Percentiles rank a stretch among this genome's conserved stretches.
Conservation (phyloP, 2,888 invertebrate genomes). For the Drosophila helvetica region DNA sequence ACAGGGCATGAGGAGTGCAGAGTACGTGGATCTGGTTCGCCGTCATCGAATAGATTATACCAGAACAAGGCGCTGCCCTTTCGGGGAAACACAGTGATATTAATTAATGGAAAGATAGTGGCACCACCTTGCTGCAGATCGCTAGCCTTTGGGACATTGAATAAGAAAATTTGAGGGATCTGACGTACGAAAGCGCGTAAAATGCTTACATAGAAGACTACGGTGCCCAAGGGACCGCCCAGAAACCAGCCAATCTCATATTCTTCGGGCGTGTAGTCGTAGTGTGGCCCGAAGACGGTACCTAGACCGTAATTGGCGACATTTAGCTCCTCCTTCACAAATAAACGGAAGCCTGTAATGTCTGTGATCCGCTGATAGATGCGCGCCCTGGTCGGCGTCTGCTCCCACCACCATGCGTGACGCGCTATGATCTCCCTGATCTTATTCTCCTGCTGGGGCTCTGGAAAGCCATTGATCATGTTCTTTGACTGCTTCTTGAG, state of each 20-base stretch:
- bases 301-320: conserved; percentile 33
- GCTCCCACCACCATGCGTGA: conserved; percentile 7
- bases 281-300: conserved; percentile 23
- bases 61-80: conserved; percentile 32
- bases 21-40: conserved; percentile 17
- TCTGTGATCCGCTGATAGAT: conserved; percentile 34
- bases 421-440: conserved; percentile 13
- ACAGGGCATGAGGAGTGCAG: conserved; percentile 34
- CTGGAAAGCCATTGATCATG: conserved; percentile 12
- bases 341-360: conserved; percentile 33
- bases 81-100: conserved; percentile 14
- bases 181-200: no score
- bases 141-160: conserved; percentile 13
- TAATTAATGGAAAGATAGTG: conserved; percentile 35
- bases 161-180: background rate
- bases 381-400: background rate
- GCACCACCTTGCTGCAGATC: conserved; percentile 32
- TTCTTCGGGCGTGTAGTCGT: conserved; percentile 23
- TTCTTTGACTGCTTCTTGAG: conserved; percentile 2
- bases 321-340: conserved; percentile 8
- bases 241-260: background rate
- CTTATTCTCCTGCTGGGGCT: background rate
- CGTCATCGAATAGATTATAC: conserved; percentile 35
- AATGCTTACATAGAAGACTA: conserved; percentile 33
- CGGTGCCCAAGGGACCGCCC: conserved; percentile 21